Conservation (phyloP, 2,888 invertebrate species). For the Cetonia aurata region DNA sequence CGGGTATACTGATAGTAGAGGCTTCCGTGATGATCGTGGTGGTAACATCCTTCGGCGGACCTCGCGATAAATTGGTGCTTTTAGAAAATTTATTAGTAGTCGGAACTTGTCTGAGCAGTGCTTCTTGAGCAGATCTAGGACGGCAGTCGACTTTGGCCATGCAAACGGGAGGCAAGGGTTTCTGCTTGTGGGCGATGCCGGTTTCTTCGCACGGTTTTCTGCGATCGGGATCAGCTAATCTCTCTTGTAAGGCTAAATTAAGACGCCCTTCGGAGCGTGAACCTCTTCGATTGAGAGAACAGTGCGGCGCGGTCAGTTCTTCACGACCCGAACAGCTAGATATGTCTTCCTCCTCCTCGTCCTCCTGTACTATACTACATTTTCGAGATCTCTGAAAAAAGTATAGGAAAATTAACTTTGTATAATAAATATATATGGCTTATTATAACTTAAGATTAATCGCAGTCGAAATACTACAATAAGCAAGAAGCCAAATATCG, state of each 20-base stretch:
- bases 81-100: constrained; percentile 61
- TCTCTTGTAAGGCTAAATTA: constrained; percentile 77
- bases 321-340: constrained; percentile 72
- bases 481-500: constrained; percentile 22
- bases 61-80: constrained; percentile 53
- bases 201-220: constrained; percentile 63
- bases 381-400: constrained; percentile 78
- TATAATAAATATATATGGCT: neutral
- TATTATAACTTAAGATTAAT: neutral
- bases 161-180: constrained; percentile 42
- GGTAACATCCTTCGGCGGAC: constrained; percentile 49
- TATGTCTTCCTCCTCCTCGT: constrained; percentile 90
- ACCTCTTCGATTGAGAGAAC: constrained; percentile 75
- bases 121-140: constrained; percentile 52
- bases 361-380: constrained; percentile 93
- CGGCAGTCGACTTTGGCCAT: constrained; percentile 49
- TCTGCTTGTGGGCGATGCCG: constrained; percentile 35
- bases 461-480: constrained; percentile 7
- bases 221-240: constrained; percentile 70
- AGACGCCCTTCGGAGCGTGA: constrained; percentile 86
- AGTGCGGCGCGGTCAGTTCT: constrained; percentile 67
- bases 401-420: neutral
- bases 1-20: constrained; percentile 70
- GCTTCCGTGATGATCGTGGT: constrained; percentile 69
- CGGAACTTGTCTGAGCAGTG: constrained; percentile 59